Evolutionary conservation across 2,888 invertebrate species (phyloP).

Genomic region (Nebria salina): DNA sequence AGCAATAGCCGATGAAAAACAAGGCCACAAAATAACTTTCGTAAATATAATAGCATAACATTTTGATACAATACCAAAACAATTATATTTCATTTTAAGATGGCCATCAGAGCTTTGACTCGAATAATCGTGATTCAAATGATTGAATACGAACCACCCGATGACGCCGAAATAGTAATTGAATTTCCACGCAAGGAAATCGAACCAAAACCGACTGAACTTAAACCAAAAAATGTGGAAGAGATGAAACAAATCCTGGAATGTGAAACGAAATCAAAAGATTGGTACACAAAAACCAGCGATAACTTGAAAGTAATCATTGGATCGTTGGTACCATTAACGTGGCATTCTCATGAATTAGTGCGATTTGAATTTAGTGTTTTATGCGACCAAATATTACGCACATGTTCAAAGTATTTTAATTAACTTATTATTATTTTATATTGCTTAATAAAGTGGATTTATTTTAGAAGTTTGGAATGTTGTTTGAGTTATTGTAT

Average conservation of each 20-base stretch:
- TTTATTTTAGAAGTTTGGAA: constrained; percentile 68
- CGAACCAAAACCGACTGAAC: constrained; percentile 30
- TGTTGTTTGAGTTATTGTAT: constrained; percentile 70
- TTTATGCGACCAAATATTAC: constrained; percentile 60
- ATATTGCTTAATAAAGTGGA: constrained; percentile 21
- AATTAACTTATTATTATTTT: constrained; percentile 16
- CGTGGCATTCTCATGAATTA: constrained; percentile 69
- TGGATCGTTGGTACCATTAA: constrained; percentile 65
- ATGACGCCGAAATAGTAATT: constrained; percentile 49
- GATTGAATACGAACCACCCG: constrained; percentile 58
- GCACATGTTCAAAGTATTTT: constrained; percentile 67
- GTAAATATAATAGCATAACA: constrained; percentile 58
- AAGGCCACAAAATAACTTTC: constrained; percentile 70
- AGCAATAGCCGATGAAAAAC: constrained; percentile 67
- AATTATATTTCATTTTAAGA: constrained; percentile 54
- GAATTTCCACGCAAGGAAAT: constrained; percentile 25
- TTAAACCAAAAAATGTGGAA: constrained; percentile 51
- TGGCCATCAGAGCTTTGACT: constrained; percentile 63
- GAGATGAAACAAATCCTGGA: constrained; percentile 60
- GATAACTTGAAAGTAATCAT: constrained; percentile 67
- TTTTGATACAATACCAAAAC: neutral
- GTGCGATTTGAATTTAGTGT: constrained; percentile 72
- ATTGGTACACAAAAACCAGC: constrained; percentile 71
- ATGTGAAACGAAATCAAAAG: constrained; percentile 59
- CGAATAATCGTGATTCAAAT: constrained; percentile 62